Evolutionary conservation across 2,113 vertebrate species (phyloP), one percentile per base, ranked within the genome.

Genomic region (Melanotaenia duboulayi): DNA sequence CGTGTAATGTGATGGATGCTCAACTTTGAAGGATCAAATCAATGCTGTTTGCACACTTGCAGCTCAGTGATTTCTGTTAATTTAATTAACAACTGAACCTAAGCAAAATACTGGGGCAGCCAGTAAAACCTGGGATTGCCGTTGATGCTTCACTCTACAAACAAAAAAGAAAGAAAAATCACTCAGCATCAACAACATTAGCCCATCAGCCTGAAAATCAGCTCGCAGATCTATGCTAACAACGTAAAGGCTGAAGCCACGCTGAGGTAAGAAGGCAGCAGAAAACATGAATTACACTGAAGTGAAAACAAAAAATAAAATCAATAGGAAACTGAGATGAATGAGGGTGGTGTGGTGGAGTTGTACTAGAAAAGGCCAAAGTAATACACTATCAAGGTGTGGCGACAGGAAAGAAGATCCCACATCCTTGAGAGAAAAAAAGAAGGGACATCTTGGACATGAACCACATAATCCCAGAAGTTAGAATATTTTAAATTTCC

Each of bases 191-290:
- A 76, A 28, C 28, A 6, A 28, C 28, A 6, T 28, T 28, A 28
- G 28, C 28, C 6, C 28, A 28, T 28, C 28, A 28, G 6, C 28
- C 28, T 28, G 28, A 6, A 76, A 56, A 76, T 78, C 69, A 70
- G 42, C 66, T 67, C 22, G 55, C 59, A 66, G 73, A 89, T 84
- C 78, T 65, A 87, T 82, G 82, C 77, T 79, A 84, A 86, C 71
- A 66, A 87, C 76, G 60, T 80, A 66, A 72, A 73, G 49, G 69
- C 11, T 7, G 75, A 76, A 80, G 61, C 56, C n/a, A 71, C 1
- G 4, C 48, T 32, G 65, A 80, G 85, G 77, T 81, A 75, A 80
- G 87, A 80, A 76, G 66, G 28, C 48, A 52, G 28, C 48, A 52
- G 64, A 75, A 82, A 81, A 58, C 42, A 67, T 28, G 28, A 9